Conservation (phyloP, 2,888 invertebrate species). For the Euplexia lucipara region DNA sequence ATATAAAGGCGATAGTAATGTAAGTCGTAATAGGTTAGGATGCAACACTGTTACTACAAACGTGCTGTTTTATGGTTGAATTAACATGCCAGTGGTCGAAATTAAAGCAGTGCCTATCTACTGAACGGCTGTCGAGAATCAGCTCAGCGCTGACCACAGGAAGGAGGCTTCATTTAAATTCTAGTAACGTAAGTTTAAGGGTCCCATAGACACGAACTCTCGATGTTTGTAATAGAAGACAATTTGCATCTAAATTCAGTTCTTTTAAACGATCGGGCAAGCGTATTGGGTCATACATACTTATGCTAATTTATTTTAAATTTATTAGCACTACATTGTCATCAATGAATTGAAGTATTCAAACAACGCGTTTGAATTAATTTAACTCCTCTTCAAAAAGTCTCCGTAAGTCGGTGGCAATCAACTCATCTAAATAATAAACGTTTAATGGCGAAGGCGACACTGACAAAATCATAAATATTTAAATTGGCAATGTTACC, state of each 20-base stretch:
- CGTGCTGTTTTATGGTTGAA: slow-evolving; percentile 39
- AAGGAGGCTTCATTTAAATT: slow-evolving; percentile 64
- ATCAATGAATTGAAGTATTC: slow-evolving; percentile 40
- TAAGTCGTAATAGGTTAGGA: slow-evolving; percentile 47
- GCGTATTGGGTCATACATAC: slow-evolving; percentile 53
- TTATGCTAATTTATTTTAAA: slow-evolving; percentile 58
- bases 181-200: slow-evolving; percentile 60
- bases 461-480: slow-evolving; percentile 48
- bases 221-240: slow-evolving; percentile 66
- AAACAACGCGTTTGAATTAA: slow-evolving; percentile 28
- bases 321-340: slow-evolving; percentile 53
- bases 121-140: slow-evolving; percentile 39
- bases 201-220: slow-evolving; percentile 68
- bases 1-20: slow-evolving; percentile 64
- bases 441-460: slow-evolving; percentile 26
- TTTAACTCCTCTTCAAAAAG: slow-evolving; percentile 35
- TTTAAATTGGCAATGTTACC: slow-evolving; percentile 41
- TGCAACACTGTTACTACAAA: slow-evolving; percentile 54
- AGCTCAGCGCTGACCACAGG: slow-evolving; percentile 60
- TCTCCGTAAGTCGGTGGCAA: slow-evolving; percentile 45
- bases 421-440: slow-evolving; percentile 38
- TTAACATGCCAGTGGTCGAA: slow-evolving; percentile 57
- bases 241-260: slow-evolving; percentile 69
- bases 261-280: slow-evolving; percentile 62
- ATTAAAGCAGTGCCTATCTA: slow-evolving; percentile 47